Conservation (phyloP, 2,113 vertebrate genomes). For the Diglossa brunneiventris region DNA sequence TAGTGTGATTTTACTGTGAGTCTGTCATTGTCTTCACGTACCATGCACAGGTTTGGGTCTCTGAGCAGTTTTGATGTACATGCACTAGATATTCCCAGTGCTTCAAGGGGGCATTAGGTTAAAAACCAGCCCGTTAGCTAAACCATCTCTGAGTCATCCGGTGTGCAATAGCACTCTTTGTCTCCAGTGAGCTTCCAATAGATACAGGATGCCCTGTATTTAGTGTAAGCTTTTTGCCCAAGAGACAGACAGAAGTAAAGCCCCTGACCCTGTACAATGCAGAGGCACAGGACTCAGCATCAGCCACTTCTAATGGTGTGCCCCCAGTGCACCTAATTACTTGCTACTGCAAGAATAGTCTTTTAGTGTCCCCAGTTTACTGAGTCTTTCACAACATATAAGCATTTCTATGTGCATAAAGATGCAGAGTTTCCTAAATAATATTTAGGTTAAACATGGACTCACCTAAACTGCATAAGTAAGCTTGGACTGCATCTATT, state of each 20-base stretch:
- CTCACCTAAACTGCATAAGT: background rate
- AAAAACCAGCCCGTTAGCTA: background rate
- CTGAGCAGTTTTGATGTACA: background rate
- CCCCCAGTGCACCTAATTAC: background rate
- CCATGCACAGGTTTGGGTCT: background rate
- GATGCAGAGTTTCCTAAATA: background rate
- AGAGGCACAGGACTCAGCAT: background rate
- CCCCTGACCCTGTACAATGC: background rate
- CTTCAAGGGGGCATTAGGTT: background rate
- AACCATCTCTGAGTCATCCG: background rate
- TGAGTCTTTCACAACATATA: background rate
- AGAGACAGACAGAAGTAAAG: background rate
- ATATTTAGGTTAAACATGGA: background rate
- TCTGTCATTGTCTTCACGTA: background rate
- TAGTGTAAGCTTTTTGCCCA: background rate
- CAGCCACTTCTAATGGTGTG: background rate
- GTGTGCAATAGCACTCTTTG: background rate
- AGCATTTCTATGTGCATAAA: background rate
- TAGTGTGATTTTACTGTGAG: background rate
- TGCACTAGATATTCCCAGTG: background rate
- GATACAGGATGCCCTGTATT: background rate
- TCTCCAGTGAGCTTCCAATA: background rate
- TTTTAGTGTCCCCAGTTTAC: background rate
- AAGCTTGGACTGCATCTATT: background rate
- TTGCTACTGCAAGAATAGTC: background rate